phyloP scores from a whole-genome alignment of 2,797 vertebrate genomes.

The Notolepis coatsorum region DNA sequence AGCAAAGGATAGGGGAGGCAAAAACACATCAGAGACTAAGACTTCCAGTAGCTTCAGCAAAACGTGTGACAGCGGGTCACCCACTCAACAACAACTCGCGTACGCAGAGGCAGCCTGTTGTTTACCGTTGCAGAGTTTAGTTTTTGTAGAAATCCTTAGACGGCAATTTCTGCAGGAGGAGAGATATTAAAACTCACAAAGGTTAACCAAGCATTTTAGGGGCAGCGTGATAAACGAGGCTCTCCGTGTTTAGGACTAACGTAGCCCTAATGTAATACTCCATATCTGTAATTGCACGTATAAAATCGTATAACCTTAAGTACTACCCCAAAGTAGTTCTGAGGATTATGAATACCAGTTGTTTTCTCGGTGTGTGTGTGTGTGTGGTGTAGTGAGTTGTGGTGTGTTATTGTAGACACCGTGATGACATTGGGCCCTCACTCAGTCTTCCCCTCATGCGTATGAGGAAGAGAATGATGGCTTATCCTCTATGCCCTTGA shows the following conservation, averaged over 20 bases:
- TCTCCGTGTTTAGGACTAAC: neutral
- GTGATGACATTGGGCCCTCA: conserved; percentile 75
- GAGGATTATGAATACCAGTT: conserved; percentile 1
- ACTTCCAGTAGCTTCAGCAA: conserved; percentile 61
- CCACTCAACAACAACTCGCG: conserved; percentile 21
- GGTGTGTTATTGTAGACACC: conserved; percentile 65
- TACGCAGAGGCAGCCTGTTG: conserved; percentile 36
- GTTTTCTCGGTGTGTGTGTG: conserved; percentile 17
- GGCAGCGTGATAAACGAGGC: neutral
- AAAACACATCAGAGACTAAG: conserved; percentile 58
- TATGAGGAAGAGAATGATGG: conserved; percentile 80
- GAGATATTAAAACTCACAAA: neutral
- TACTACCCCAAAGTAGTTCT: neutral
- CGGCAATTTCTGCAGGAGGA: neutral
- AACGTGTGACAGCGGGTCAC: conserved; percentile 61
- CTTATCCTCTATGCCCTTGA: conserved; percentile 84
- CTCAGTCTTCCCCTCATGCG: conserved; percentile 76
- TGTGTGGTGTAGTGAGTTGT: conserved; percentile 43
- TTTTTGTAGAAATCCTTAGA: neutral
- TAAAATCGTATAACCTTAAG: conserved; percentile 11
- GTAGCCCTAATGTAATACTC: too few species aligned
- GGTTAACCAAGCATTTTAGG: neutral
- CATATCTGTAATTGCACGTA: neutral
- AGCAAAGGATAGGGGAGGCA: conserved; percentile 70
- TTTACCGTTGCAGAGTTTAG: conserved; percentile 31